Evolutionary conservation across 1,140 invertebrate species (phyloP).

Genomic region (Lucilia cuprina): DNA sequence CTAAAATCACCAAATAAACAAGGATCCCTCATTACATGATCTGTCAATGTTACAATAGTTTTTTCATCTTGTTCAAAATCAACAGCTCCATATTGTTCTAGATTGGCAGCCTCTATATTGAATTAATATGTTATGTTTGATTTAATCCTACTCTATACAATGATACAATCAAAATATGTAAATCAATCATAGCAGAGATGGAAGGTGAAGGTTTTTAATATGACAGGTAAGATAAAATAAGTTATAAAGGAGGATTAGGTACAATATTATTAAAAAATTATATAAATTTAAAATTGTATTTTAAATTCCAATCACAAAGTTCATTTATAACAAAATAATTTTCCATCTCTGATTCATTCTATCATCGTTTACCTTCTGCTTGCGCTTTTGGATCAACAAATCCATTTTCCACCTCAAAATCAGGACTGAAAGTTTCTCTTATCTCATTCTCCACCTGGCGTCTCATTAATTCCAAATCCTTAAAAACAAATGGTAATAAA

Average conservation of each 20-base stretch:
- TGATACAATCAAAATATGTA: no score
- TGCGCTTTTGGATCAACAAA: constrained; percentile 48
- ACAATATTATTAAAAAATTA: no score
- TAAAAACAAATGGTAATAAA: not conserved
- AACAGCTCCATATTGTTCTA: not conserved
- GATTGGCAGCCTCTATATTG: not conserved
- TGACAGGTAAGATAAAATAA: no score
- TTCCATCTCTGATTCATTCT: no score
- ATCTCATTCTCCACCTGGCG: constrained; percentile 65
- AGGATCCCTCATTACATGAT: constrained; percentile 75
- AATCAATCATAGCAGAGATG: no score
- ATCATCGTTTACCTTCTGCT: constrained; percentile 41
- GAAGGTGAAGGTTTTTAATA: no score
- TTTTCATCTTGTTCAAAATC: not conserved
- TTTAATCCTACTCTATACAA: no score
- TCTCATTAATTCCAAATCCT: constrained; percentile 53
- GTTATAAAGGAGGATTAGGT: no score
- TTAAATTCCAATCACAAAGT: no score
- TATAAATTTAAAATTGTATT: no score
- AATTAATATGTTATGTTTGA: no score
- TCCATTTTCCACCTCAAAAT: constrained; percentile 51
- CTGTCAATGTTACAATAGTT: constrained; percentile 45
- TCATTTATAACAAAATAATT: no score
- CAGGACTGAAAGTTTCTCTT: constrained; percentile 62
- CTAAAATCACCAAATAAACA: constrained; percentile 87